Evolutionary conservation across 2,113 vertebrate species (phyloP).

Genomic region (Crotophaga sulcirostris): DNA sequence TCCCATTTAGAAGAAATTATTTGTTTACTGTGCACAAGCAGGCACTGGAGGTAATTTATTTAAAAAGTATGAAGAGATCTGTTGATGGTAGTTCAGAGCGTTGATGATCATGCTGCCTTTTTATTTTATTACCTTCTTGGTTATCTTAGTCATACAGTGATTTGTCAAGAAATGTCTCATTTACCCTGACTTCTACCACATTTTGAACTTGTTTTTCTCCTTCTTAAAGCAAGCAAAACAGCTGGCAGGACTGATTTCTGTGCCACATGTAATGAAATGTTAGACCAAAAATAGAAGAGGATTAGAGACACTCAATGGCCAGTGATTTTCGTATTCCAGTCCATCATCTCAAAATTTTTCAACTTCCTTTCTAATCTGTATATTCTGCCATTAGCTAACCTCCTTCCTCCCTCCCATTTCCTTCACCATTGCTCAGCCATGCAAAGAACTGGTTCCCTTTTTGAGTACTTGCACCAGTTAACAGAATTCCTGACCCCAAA

Average conservation of each 20-base stretch:
- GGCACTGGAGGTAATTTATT: not conserved
- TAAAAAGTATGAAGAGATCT: not conserved
- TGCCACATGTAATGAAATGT: not conserved
- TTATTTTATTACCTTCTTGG: not conserved
- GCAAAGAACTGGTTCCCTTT: not conserved
- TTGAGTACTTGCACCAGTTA: not conserved
- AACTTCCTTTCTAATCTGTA: not conserved
- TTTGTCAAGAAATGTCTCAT: not conserved
- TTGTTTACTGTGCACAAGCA: not conserved
- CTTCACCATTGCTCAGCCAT: not conserved
- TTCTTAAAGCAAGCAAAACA: not conserved
- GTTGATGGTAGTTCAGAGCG: not conserved
- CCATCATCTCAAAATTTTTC: not conserved
- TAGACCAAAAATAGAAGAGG: slow-evolving; percentile 1
- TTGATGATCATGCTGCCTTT: not conserved
- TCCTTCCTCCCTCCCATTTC: not conserved
- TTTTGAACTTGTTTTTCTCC: not conserved
- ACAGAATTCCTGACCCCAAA: not conserved
- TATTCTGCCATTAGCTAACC: not conserved
- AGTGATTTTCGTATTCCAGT: not conserved
- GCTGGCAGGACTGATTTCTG: not conserved
- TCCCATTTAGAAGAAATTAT: not conserved
- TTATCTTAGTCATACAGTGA: not conserved
- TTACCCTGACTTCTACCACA: not conserved
- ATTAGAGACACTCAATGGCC: not conserved